These are phyloP conservation scores for Calypte anna DNA, from an alignment of 2,113 vertebrate genomes.

Conservation along the genomic window DNA sequence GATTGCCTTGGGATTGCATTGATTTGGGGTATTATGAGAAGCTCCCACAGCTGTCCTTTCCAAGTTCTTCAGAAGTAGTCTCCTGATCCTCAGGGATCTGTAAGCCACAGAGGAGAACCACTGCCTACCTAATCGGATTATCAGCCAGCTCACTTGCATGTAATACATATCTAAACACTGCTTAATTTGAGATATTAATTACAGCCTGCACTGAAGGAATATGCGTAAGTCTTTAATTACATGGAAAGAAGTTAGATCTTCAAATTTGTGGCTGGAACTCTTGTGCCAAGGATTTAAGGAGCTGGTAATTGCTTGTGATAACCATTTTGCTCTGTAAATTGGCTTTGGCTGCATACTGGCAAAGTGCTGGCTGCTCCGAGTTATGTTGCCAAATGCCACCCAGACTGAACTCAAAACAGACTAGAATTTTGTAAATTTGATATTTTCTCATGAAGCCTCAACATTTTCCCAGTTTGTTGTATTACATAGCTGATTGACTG, in stretches of 20 bases:
- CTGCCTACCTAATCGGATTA: constrained; percentile 39
- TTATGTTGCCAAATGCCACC: not conserved
- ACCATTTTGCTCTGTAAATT: not conserved
- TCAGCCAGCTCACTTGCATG: constrained; percentile 22
- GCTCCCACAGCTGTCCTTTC: not conserved
- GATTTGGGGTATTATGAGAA: not conserved
- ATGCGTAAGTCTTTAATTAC: constrained; percentile 7
- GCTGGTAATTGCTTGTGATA: constrained; percentile 11
- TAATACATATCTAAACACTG: constrained; percentile 23
- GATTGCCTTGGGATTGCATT: not conserved
- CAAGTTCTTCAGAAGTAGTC: not conserved
- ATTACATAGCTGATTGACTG: not conserved
- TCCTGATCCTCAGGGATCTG: constrained; percentile 24
- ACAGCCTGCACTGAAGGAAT: constrained; percentile 5
- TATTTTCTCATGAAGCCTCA: not conserved
- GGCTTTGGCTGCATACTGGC: not conserved
- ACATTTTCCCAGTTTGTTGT: not conserved
- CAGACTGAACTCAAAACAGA: not conserved
- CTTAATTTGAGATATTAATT: constrained; percentile 51
- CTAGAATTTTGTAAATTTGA: not conserved
- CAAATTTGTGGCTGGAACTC: not conserved
- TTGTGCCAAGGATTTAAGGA: constrained; percentile 4
- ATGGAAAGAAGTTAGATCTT: not conserved
- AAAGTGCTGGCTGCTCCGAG: not conserved
- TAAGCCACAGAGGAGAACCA: constrained; percentile 38